Evolutionary conservation across 2,113 vertebrate species (phyloP).

Genomic region (Xiphophorus hellerii): DNA sequence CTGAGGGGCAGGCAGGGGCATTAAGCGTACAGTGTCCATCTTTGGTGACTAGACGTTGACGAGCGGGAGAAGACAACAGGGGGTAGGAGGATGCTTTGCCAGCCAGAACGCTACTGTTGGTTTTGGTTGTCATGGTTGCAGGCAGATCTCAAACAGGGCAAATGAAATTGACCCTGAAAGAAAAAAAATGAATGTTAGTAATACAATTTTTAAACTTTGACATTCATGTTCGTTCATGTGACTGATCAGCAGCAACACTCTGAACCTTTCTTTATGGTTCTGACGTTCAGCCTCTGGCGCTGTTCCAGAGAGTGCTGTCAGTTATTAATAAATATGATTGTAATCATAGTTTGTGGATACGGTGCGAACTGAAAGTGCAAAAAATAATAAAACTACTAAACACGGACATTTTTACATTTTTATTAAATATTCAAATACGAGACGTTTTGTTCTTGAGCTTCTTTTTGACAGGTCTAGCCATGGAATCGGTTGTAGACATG

Average conservation of each 20-base stretch:
- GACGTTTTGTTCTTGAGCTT: not conserved
- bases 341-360: not conserved
- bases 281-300: not conserved
- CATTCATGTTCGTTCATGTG: not conserved
- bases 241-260: not conserved
- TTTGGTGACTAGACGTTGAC: constrained; percentile 90
- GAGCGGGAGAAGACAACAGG: constrained; percentile 79
- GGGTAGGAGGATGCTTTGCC: constrained; percentile 84
- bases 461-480: not conserved
- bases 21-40: constrained; percentile 87
- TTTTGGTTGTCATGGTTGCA: constrained; percentile 71
- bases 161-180: constrained; percentile 46
- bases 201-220: not conserved
- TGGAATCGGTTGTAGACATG: not conserved
- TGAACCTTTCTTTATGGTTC: no score
- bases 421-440: not conserved
- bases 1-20: constrained; percentile 44
- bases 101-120: constrained; percentile 67
- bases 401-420: not conserved
- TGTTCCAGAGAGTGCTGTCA: no score
- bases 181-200: constrained; percentile 15
- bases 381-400: not conserved
- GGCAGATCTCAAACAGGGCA: constrained; percentile 18
- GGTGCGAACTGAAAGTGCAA: not conserved
- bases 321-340: not conserved